phyloP scores from a whole-genome alignment of 2,113 vertebrate genomes.

The Catagonus wagneri region DNA sequence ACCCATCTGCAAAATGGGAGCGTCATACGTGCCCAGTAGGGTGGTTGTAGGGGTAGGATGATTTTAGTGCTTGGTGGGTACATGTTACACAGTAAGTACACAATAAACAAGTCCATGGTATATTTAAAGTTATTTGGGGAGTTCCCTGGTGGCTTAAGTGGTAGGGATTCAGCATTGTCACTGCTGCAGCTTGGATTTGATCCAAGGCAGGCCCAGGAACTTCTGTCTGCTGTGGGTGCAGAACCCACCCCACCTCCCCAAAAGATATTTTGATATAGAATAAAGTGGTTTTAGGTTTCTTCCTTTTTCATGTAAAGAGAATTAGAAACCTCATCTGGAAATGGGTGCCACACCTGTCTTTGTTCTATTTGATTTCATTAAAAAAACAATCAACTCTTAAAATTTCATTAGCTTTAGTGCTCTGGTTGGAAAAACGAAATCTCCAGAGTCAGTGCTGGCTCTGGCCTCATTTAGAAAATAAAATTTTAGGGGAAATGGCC shows the following conservation, averaged over 20 bases:
- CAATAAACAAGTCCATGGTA: not conserved
- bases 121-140: constrained; percentile 10
- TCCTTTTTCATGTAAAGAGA: constrained; percentile 46
- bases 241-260: too few relatives aligned
- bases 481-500: constrained; percentile 16
- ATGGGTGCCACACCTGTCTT: not conserved
- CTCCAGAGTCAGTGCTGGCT: constrained; percentile 15
- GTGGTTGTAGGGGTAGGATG: not conserved
- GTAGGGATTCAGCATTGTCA: too few relatives aligned
- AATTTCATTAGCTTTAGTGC: constrained; percentile 60
- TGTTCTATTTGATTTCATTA: constrained; percentile 66
- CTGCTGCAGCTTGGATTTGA: too few relatives aligned
- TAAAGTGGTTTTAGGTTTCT: not conserved
- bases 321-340: constrained; percentile 50
- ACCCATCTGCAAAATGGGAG: not conserved
- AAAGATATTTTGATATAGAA: not conserved
- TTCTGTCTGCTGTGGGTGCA: too few relatives aligned
- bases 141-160: too few relatives aligned
- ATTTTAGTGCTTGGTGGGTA: not conserved
- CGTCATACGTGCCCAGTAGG: not conserved
- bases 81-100: not conserved
- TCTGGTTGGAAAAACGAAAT: constrained; percentile 55
- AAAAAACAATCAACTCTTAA: constrained; percentile 35
- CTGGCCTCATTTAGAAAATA: constrained; percentile 57
- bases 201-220: too few relatives aligned